These are phyloP conservation scores for Lacerta agilis DNA, from an alignment of 2,797 vertebrate species.

Conservation along the genomic window DNA sequence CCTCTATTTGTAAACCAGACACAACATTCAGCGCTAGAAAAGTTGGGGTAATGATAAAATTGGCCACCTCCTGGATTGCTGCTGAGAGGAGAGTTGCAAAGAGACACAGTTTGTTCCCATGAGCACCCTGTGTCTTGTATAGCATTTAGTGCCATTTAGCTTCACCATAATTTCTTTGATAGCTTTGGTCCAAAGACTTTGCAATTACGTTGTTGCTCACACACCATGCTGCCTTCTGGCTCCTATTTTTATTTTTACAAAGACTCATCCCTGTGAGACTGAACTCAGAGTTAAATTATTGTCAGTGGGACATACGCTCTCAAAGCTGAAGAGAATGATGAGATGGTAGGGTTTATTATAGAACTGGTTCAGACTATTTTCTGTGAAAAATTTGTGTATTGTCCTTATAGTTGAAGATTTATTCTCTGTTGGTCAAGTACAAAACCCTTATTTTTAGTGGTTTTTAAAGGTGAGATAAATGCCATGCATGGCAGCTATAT, in stretches of 20 bases:
- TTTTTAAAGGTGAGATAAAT: not conserved
- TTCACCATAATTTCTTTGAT: not conserved
- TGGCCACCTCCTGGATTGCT: not conserved
- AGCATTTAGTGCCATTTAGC: not conserved
- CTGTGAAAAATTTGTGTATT: not conserved
- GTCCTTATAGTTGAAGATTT: not conserved
- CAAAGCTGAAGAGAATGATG: not conserved
- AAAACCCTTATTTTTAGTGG: not conserved
- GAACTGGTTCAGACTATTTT: not conserved
- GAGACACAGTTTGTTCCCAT: not conserved
- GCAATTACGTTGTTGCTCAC: not conserved
- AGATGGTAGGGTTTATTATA: not conserved
- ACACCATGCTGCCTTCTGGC: not conserved
- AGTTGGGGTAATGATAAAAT: not conserved
- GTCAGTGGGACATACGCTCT: not conserved
- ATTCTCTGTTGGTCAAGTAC: not conserved
- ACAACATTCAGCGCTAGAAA: conserved; percentile 15
- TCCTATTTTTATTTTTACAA: not conserved
- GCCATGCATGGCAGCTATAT: not conserved
- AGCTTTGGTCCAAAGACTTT: not conserved
- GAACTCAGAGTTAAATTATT: not conserved
- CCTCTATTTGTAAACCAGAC: conserved; percentile 12
- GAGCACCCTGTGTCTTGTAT: accelerated
- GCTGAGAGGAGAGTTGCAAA: conserved; percentile 12
- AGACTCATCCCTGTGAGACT: not conserved